Evolutionary conservation across 2,888 invertebrate species (phyloP).

Genomic region (Lasiommata megera): DNA sequence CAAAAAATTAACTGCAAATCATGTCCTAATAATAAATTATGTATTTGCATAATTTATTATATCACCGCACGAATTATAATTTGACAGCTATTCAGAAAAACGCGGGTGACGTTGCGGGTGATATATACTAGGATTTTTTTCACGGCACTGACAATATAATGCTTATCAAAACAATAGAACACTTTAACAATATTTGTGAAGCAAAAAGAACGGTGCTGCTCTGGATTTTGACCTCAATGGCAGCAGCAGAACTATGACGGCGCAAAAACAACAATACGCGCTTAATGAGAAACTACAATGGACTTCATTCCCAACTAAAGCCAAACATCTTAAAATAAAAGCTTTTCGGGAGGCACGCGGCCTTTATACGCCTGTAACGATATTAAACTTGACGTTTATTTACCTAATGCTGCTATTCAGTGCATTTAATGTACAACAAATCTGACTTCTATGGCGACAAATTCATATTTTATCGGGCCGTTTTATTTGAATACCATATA

Average conservation of each 20-base stretch:
- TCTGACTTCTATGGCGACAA: too few relatives aligned
- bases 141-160: background rate
- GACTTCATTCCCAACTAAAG: slow-evolving; percentile 1
- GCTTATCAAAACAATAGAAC: slow-evolving; percentile 6
- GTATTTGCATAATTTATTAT: too few relatives aligned
- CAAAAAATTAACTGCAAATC: too few relatives aligned
- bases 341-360: background rate
- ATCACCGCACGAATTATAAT: too few relatives aligned
- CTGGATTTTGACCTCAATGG: slow-evolving; percentile 1
- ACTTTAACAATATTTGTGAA: slow-evolving; percentile 22
- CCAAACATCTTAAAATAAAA: slow-evolving; percentile 11
- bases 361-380: background rate
- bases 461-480: too few relatives aligned
- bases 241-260: slow-evolving; percentile 1
- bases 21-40: too few relatives aligned
- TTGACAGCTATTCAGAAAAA: too few relatives aligned
- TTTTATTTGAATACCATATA: too few relatives aligned
- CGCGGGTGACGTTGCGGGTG: too few relatives aligned
- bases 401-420: background rate
- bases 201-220: slow-evolving; percentile 30
- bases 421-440: too few relatives aligned
- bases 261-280: slow-evolving; percentile 5
- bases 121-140: background rate
- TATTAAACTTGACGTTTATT: background rate
- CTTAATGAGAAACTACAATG: slow-evolving; percentile 11